Conservation (phyloP, 2,888 invertebrate genomes). For the Plusia festucae region DNA sequence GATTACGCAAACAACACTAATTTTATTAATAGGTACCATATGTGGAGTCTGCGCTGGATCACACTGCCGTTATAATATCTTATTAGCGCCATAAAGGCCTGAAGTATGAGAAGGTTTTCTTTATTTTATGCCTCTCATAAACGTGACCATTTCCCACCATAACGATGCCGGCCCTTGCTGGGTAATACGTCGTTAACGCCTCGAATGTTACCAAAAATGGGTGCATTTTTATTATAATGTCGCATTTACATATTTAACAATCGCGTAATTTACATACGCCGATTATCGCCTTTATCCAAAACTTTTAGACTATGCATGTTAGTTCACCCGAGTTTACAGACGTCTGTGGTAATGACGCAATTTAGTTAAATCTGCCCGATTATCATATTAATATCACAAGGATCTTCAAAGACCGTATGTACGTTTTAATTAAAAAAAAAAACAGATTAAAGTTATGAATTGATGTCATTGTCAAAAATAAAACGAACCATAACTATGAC, state of each 20-base stretch:
- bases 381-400: not conserved
- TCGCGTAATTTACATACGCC: slow-evolving; percentile 5
- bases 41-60: slow-evolving; percentile 24
- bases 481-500: not conserved
- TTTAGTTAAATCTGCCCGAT: slow-evolving; percentile 5
- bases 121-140: slow-evolving; percentile 74
- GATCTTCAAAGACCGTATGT: not conserved
- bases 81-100: slow-evolving; percentile 66
- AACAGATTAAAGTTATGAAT: not conserved
- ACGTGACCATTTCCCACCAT: slow-evolving; percentile 71
- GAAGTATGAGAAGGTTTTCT: slow-evolving; percentile 62
- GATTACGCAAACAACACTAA: slow-evolving; percentile 15
- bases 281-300: not conserved
- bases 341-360: not conserved
- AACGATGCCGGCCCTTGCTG: slow-evolving; percentile 61
- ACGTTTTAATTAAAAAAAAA: not conserved
- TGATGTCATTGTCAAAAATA: not conserved
- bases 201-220: slow-evolving; percentile 51
- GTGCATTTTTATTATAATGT: slow-evolving; percentile 19
- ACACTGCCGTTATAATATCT: slow-evolving; percentile 58
- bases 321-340: slow-evolving; percentile 3
- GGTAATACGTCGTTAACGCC: slow-evolving; percentile 63
- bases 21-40: slow-evolving; percentile 20
- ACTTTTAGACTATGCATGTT: slow-evolving; percentile 5
- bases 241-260: slow-evolving; percentile 22